Percentiles rank a stretch among this genome's conserved stretches.
Conservation (phyloP, 2,113 vertebrate species). For the Gopherus evgoodei region DNA sequence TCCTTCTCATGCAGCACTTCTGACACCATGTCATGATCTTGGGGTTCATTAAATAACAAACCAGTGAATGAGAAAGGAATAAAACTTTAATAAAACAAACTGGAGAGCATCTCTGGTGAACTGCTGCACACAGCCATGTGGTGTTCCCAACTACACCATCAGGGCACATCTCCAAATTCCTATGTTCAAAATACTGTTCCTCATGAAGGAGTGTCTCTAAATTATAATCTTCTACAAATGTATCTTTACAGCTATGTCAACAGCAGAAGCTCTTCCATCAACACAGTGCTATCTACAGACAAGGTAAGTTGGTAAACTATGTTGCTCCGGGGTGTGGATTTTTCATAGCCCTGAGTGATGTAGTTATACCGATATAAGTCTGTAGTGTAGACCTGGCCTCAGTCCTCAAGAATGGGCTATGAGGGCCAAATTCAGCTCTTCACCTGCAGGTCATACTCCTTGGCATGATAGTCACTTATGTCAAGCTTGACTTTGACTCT, state of each 20-base stretch:
- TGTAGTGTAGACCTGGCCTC: not conserved
- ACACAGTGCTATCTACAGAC: not conserved
- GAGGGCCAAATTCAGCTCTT: not conserved
- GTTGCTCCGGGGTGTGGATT: not conserved
- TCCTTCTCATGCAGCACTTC: too few species aligned
- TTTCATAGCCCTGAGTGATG: not conserved
- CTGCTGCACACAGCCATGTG: too few species aligned
- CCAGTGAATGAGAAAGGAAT: too few species aligned
- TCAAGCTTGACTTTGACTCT: conserved; percentile 4
- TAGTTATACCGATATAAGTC: not conserved
- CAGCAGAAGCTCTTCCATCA: not conserved
- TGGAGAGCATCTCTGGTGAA: too few species aligned
- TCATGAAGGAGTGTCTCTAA: too few species aligned
- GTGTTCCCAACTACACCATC: too few species aligned
- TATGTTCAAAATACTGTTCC: too few species aligned
- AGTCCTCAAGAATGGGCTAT: not conserved
- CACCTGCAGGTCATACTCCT: not conserved
- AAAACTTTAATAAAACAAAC: too few species aligned
- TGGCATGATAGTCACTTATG: not conserved
- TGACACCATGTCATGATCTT: too few species aligned
- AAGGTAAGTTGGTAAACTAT: not conserved
- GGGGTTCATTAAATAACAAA: too few species aligned
- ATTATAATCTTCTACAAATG: too few species aligned
- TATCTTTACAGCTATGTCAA: not conserved
- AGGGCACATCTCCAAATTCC: too few species aligned